A percentile compares a stretch with the other conserved stretches of the same genome.
Evolutionary conservation across 2,113 vertebrate species (phyloP).

Genomic region (Malurus elegans): DNA sequence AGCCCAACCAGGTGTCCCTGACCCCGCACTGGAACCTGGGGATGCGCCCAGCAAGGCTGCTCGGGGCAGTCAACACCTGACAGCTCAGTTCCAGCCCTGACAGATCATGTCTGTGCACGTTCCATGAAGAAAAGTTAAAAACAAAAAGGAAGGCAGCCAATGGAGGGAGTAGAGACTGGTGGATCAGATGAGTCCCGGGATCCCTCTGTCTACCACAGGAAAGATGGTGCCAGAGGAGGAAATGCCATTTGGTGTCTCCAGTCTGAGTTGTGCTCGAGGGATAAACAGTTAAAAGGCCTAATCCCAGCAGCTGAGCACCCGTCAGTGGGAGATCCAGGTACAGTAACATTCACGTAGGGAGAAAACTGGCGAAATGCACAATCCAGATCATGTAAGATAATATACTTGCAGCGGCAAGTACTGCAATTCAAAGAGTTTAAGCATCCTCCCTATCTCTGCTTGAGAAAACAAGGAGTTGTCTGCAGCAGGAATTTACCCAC

Average conservation of each 20-base stretch:
- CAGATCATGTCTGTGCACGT: neutral
- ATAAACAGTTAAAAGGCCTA: neutral
- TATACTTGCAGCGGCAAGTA: neutral
- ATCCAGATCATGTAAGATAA: neutral
- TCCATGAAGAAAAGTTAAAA: neutral
- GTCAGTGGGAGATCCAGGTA: neutral
- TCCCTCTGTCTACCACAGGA: neutral
- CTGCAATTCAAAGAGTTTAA: neutral
- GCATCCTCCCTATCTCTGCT: neutral
- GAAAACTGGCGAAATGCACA: neutral
- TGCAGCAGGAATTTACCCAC: neutral
- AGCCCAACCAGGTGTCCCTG: rapidly evolving
- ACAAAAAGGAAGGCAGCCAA: neutral
- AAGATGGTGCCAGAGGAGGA: neutral
- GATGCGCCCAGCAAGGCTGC: rapidly evolving
- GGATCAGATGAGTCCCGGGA: neutral
- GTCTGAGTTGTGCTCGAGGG: neutral
- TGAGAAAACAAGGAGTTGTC: neutral
- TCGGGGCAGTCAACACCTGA: neutral
- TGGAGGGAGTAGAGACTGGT: neutral
- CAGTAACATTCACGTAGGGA: rapidly evolving
- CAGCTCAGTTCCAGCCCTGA: neutral
- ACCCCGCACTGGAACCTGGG: neutral
- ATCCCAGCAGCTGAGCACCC: neutral
- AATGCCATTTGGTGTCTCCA: neutral